Conservation (phyloP, 2,888 invertebrate species). For the Synergus itoensis region DNA sequence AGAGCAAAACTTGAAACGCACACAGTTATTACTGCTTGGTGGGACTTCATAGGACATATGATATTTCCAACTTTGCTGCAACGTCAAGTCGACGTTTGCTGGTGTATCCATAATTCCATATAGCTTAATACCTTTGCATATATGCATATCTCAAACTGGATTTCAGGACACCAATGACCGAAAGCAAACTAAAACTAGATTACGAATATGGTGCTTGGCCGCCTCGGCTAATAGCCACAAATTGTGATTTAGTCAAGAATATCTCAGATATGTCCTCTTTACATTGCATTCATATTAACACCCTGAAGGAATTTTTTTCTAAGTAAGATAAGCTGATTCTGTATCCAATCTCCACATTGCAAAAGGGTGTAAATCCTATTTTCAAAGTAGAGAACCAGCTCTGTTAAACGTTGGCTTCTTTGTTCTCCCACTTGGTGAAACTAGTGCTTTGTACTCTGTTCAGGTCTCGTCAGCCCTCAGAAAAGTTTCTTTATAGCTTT, state of each 20-base stretch:
- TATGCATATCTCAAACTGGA: conserved; percentile 46
- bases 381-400: conserved; percentile 10
- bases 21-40: neutral
- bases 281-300: neutral
- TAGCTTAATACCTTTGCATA: conserved; percentile 45
- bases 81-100: conserved; percentile 50
- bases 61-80: conserved; percentile 49
- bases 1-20: neutral
- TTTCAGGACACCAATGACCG: conserved; percentile 51
- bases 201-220: conserved; percentile 68
- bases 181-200: conserved; percentile 70
- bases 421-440: neutral
- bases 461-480: neutral
- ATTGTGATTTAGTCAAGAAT: conserved; percentile 9
- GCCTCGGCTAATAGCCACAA: conserved; percentile 63
- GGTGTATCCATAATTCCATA: neutral
- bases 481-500: conserved; percentile 26
- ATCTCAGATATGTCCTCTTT: neutral
- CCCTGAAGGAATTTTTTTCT: no score
- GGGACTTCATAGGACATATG: neutral
- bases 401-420: neutral
- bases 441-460: conserved; percentile 17
- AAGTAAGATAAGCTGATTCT: no score
- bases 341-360: no score
- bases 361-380: neutral